Evolutionary conservation across 2,888 invertebrate genomes (phyloP).

Genomic region (Megalurothrips usitatus): DNA sequence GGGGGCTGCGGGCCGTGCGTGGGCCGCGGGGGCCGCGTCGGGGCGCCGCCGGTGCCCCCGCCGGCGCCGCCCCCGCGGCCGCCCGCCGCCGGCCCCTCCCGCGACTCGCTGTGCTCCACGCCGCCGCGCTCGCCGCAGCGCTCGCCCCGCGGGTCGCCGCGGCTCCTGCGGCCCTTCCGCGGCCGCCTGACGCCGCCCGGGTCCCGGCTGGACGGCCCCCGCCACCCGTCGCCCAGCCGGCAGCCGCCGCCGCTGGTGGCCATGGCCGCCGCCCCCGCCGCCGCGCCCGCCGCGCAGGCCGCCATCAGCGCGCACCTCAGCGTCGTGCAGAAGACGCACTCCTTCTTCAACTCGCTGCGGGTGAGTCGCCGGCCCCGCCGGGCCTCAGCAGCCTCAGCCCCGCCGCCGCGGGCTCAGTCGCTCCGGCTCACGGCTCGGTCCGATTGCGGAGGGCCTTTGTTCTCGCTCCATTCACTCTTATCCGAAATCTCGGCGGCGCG

Average conservation of each 20-base stretch:
- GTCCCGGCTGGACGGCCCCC: slow-evolving; percentile 47
- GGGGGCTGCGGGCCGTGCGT: slow-evolving; percentile 46
- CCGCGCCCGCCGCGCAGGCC: slow-evolving; percentile 35
- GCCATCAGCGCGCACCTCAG: slow-evolving; percentile 52
- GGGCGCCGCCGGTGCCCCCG: slow-evolving; percentile 49
- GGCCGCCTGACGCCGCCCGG: slow-evolving; percentile 51
- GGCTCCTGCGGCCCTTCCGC: slow-evolving; percentile 46
- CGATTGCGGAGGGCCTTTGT: too few species aligned
- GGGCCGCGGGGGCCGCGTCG: slow-evolving; percentile 43
- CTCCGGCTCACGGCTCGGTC: too few species aligned
- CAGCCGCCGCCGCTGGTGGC: slow-evolving; percentile 27
- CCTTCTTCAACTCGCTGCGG: slow-evolving; percentile 76
- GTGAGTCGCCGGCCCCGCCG: slow-evolving; percentile 46
- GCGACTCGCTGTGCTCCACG: slow-evolving; percentile 29
- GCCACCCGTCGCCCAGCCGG: slow-evolving; percentile 12
- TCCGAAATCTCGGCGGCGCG: too few species aligned
- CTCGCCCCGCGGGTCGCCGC: not conserved
- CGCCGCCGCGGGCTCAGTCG: too few species aligned
- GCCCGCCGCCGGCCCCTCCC: slow-evolving; percentile 37
- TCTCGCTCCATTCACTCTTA: too few species aligned
- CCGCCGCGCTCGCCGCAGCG: not conserved
- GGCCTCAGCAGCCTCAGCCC: slow-evolving; percentile 32
- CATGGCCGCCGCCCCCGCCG: slow-evolving; percentile 32
- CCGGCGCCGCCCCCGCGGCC: slow-evolving; percentile 50
- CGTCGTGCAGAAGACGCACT: slow-evolving; percentile 75